Percentiles rank a stretch among this genome's conserved stretches.
Evolutionary conservation across 2,113 vertebrate species (phyloP).

Genomic region (Pipra filicauda): DNA sequence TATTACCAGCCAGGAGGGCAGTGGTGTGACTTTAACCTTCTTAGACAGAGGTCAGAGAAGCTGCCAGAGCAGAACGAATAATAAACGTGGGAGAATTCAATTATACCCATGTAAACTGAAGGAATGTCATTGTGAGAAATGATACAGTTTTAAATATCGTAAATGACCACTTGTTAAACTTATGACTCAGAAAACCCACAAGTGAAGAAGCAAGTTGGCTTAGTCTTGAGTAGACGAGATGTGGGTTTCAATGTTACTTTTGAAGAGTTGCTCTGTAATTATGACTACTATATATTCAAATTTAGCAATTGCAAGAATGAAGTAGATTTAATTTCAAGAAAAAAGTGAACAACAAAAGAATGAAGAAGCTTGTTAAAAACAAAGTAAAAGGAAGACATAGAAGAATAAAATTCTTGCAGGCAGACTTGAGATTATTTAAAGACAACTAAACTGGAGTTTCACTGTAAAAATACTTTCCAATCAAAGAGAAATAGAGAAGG

Average conservation of each 20-base stretch:
- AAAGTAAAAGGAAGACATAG: slow-evolving; percentile 29
- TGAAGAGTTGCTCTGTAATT: slow-evolving; percentile 43
- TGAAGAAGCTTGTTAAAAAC: slow-evolving; percentile 6
- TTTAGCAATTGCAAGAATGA: slow-evolving; percentile 35
- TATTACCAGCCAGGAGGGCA: not conserved
- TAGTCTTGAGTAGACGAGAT: not conserved
- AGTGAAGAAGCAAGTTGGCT: slow-evolving; percentile 2
- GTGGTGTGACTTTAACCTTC: not conserved
- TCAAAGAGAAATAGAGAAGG: not conserved
- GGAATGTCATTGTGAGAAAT: slow-evolving; percentile 11
- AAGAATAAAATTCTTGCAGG: not conserved
- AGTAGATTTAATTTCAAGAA: slow-evolving; percentile 3
- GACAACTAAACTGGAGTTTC: not conserved
- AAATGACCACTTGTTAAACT: slow-evolving; percentile 23
- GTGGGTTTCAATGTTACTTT: slow-evolving; percentile 24
- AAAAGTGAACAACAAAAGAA: not conserved
- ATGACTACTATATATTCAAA: slow-evolving; percentile 27
- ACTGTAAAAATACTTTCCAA: not conserved
- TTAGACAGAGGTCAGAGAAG: not conserved
- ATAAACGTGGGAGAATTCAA: not conserved
- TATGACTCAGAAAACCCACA: slow-evolving; percentile 41
- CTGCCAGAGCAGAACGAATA: not conserved
- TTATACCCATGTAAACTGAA: not conserved
- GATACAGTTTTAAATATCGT: slow-evolving; percentile 45
- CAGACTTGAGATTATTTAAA: not conserved